Base-by-base conservation (phyloP, 2,113 vertebrate genomes). In the Oceanites oceanicus region DNA sequence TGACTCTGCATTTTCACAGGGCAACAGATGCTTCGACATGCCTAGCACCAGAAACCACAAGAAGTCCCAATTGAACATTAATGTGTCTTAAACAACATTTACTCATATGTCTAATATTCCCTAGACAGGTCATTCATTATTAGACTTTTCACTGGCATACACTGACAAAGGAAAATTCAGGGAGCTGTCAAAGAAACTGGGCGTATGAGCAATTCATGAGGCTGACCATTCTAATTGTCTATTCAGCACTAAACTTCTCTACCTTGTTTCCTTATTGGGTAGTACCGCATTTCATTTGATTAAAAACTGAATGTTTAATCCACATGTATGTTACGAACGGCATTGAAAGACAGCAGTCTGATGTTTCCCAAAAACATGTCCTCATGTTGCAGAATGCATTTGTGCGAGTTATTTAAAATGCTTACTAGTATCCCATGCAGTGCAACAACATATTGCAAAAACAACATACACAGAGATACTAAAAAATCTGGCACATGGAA, bases 1-100 rank as follows among this genome's bases (percentile, higher is more conserved):
- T 88, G 82, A 96, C 76, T 90, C 55, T 90, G 88, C 75, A 86
- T 55, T 96, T 96, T 92, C 82, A 92, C 50, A 68, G 44, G 30
- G 73, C 75, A 94, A 66, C 47, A 78, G 75, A 95, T 67, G 72
- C 73, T 94, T 94, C 83, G 84, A 80, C 56, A 77, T 36, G 90
- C 36, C 67, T 71, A 92, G 36, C 47, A 86, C 23, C 26, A 81
- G 52, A 93, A 96, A 94, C 92, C 90, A 91, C 86, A 96, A 93
- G 78, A 90, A 93, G 47, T 86, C 86, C 52, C 82, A 94, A 20
- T 0, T 78, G 88, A 92, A 92, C 65, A 47, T 52, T 88, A 94
- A 81, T 55, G 38, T 67, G 68, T 86, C 75, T 92, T 88, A 74
- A 66, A 92, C 49, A 96, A 62, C 65, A 74, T 86, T 96, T 92